Percentiles rank a stretch among this genome's conserved stretches.
phyloP scores from a whole-genome alignment of 2,888 invertebrate genomes.

The Drosophila colorata region DNA sequence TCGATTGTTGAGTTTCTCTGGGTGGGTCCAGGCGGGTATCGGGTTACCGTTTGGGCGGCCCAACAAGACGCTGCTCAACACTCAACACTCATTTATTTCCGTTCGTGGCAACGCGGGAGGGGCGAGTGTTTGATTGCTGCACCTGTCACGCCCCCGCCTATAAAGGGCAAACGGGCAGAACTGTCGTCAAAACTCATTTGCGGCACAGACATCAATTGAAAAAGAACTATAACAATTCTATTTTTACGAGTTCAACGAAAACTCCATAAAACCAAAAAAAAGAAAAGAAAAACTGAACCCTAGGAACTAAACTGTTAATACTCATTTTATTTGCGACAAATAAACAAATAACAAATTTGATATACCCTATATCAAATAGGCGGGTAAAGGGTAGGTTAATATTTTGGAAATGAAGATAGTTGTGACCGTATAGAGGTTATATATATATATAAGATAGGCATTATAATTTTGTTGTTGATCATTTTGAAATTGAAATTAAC shows the following conservation, averaged over 20 bases:
- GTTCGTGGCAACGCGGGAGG: slow-evolving; percentile 1
- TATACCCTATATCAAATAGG: neutral
- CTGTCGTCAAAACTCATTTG: slow-evolving; percentile 73
- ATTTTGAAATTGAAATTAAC: no score
- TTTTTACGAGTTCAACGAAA: slow-evolving; percentile 75
- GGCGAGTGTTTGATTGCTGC: slow-evolving; percentile 28
- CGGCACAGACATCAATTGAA: slow-evolving; percentile 56
- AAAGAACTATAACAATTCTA: slow-evolving; percentile 72
- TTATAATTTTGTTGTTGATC: no score
- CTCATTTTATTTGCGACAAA: slow-evolving; percentile 75
- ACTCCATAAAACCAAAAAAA: slow-evolving; percentile 53
- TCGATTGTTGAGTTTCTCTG: slow-evolving; percentile 43
- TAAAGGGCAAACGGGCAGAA: slow-evolving; percentile 22
- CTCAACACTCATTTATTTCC: slow-evolving; percentile 3
- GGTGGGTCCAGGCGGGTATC: slow-evolving; percentile 35
- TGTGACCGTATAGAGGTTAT: no score
- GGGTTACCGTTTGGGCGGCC: slow-evolving; percentile 41
- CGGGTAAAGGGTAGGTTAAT: neutral
- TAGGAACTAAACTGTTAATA: slow-evolving; percentile 32
- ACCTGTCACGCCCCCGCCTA: slow-evolving; percentile 59
- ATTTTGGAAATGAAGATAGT: no score
- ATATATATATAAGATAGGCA: no score
- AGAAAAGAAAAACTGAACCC: slow-evolving; percentile 36
- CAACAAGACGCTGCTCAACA: slow-evolving; percentile 39
- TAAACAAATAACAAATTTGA: slow-evolving; percentile 66